Percentiles rank a stretch among this genome's conserved stretches.
Evolutionary conservation across 2,888 invertebrate genomes (phyloP).

Genomic region (Amiota mariae): DNA sequence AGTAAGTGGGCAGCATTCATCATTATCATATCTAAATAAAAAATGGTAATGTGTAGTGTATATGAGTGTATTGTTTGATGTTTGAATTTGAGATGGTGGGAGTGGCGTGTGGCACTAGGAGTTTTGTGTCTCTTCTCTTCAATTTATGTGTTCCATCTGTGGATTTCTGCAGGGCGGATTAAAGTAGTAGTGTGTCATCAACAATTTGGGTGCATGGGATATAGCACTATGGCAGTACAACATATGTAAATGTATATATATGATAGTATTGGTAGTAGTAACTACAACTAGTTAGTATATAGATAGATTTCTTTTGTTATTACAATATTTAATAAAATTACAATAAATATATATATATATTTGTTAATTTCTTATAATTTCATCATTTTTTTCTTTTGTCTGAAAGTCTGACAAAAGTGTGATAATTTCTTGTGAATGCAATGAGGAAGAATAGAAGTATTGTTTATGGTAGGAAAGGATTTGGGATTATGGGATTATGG

Average conservation of each 20-base stretch:
- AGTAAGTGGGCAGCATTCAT: no score
- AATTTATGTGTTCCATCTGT: neutral
- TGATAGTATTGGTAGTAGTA: neutral
- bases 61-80: no score
- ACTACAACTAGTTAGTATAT: neutral
- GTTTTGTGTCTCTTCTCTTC: neutral
- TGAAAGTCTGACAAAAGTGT: no score
- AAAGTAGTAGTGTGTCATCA: neutral
- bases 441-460: no score
- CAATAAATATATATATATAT: conserved; percentile 9
- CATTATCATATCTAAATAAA: no score
- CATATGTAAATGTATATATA: neutral
- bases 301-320: neutral
- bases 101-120: neutral
- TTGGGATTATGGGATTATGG: no score
- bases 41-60: no score
- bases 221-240: conserved; percentile 64
- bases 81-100: neutral
- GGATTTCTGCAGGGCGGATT: neutral
- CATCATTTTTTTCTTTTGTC: neutral
- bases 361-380: neutral
- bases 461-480: no score
- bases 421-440: no score
- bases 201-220: conserved; percentile 49
- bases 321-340: neutral